Base-by-base conservation (phyloP, 2,113 vertebrate species). In the Oncorhynchus nerka region DNA sequence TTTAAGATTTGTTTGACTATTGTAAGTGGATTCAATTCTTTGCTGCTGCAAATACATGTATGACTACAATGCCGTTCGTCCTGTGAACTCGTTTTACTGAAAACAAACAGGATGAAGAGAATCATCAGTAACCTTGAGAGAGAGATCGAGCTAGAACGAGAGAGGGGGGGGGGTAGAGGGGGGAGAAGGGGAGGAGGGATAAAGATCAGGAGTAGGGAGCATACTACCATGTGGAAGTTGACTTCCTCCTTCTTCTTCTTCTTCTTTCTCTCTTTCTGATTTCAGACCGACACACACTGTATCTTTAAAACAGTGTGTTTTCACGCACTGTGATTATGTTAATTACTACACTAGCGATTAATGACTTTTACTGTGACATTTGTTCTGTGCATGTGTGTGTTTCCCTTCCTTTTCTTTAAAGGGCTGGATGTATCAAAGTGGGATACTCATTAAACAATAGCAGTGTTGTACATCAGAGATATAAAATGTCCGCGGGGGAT, bases 401-500 rank as follows among this genome's bases (percentile, higher is more conserved):
- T 78, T 79, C 72, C 64, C 48, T 71, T 45, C 70, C 70, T 79
- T 62, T 55, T 22, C 28, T 67, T 82, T 62, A 78, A 77, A 85
- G 79, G 71, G 28, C 70, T 76, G 67, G 49, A 59, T 20, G 20
- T 86, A 88, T 87, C 88, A 89, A 90, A 91, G 88, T 75, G 75
- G 67, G 79, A 75, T 48, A 85, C 81, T 88, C 77, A 84, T 88
- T 85, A 89, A 77, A 88, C 83, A 85, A 77, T 70, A 62, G 85
- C 74, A 72, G 83, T 81, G 79, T 80, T 83, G 76, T 80, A 86
- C 81, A 86, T 88, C 85, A 78, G 85, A 85, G 79, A 83, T 83
- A 81, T 88, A 81, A 90, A 82, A 90, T 85, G 80, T 84, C 89
- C 88, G 87, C 81, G 67, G 90, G 89, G 89, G 80, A 90, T 79